phyloP scores from a whole-genome alignment of 2,113 vertebrate genomes.

The Picathartes gymnocephalus region DNA sequence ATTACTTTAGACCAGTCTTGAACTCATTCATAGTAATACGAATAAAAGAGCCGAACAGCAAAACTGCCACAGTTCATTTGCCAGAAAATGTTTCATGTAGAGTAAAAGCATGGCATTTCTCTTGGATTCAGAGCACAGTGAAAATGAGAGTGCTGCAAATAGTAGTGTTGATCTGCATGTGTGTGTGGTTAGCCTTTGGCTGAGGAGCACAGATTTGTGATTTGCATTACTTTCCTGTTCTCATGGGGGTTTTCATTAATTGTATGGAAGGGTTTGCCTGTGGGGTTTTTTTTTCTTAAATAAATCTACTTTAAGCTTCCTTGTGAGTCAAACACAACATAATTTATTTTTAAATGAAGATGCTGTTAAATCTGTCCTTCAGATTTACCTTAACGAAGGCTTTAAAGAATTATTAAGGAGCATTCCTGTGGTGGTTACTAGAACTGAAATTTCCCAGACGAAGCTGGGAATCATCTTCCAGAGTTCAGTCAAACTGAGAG shows the following conservation, averaged over 20 bases:
- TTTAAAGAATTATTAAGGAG: background rate
- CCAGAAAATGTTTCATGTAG: slow-evolving; percentile 26
- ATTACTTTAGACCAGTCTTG: slow-evolving; percentile 36
- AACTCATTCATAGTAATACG: slow-evolving; percentile 9
- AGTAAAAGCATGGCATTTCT: slow-evolving; percentile 12
- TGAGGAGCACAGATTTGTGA: background rate
- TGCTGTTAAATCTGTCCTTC: background rate
- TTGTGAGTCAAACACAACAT: background rate
- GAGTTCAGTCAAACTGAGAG: background rate
- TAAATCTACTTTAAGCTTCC: background rate
- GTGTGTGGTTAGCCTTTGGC: background rate
- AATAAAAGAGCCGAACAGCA: slow-evolving; percentile 26
- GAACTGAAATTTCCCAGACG: background rate
- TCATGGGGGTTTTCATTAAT: background rate
- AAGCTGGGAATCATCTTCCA: background rate
- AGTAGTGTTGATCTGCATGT: background rate
- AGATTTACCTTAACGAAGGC: background rate
- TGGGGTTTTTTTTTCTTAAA: background rate
- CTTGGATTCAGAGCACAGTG: background rate
- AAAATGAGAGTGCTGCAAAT: background rate
- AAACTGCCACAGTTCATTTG: slow-evolving; percentile 37
- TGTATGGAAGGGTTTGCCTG: background rate
- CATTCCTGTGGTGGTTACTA: background rate
- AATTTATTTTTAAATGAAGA: background rate
- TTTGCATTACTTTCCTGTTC: background rate